phyloP scores from a whole-genome alignment of 2,888 invertebrate species.

The Rhagonycha lutea region DNA sequence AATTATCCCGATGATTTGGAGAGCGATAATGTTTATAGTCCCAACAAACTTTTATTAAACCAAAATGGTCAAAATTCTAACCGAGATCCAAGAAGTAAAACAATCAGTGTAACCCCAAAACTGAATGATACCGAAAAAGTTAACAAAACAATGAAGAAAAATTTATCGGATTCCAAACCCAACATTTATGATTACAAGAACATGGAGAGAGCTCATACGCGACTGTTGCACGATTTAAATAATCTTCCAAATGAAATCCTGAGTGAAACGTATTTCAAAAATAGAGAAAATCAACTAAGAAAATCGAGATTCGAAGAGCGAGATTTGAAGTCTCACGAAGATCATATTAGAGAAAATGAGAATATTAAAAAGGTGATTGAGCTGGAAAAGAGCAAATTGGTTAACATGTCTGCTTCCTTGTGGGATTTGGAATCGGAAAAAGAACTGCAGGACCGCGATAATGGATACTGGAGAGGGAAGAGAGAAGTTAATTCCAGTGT shows the following conservation, averaged over 20 bases:
- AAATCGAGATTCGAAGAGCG: constrained; percentile 53
- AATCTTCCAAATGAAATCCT: constrained; percentile 52
- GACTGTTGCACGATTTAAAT: constrained; percentile 51
- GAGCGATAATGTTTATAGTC: constrained; percentile 38
- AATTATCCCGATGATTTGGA: constrained; percentile 36
- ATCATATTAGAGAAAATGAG: constrained; percentile 47
- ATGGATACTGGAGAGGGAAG: constrained; percentile 47
- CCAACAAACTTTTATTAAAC: constrained; percentile 37
- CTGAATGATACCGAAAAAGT: constrained; percentile 5
- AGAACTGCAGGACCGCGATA: constrained; percentile 56
- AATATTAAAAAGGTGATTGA: constrained; percentile 46
- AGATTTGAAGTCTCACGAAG: constrained; percentile 49
- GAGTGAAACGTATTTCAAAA: constrained; percentile 52
- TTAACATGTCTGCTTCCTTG: constrained; percentile 49
- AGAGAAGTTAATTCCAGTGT: constrained; percentile 37
- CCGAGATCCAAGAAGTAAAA: constrained; percentile 51
- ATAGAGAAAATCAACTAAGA: constrained; percentile 48
- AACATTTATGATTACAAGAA: constrained; percentile 51
- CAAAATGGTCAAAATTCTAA: constrained; percentile 23
- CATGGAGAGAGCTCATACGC: constrained; percentile 47
- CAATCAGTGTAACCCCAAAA: constrained; percentile 4
- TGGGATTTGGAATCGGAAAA: constrained; percentile 64
- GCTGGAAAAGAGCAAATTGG: constrained; percentile 41
- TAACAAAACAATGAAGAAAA: constrained; percentile 42
- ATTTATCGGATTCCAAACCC: constrained; percentile 42